Base-by-base conservation (phyloP, 2,888 invertebrate species). In the Herminia tarsipennalis region DNA sequence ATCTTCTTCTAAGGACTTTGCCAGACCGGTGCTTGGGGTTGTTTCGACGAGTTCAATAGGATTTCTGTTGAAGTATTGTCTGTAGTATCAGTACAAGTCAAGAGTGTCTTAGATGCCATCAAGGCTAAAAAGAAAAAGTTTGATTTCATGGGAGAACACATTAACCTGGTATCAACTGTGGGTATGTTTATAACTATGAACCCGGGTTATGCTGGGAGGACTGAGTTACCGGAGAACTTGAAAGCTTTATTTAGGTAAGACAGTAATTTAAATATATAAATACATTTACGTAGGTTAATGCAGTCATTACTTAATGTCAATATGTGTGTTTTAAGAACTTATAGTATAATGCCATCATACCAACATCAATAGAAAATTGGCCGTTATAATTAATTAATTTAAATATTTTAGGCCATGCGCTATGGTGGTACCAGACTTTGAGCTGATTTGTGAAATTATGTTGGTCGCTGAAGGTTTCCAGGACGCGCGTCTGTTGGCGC, bases 151-250 rank as follows among this genome's bases (percentile, higher is more conserved):
- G 98, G 97, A 1, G 96, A 97, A 71, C 93, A 93, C 40, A 96
- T 98, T 40, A 80, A 87, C 14, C 84, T 98, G 8, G 92, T 95
- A 33, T 91, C 94, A 0, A 96, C 97, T 0, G 95, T 96, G 24
- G 98, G 98, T 1, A 95, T 98, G 88, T 98, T 98, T 73, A 98
- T 98, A 47, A 98, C 98, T 0, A 98, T 98, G 98, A 98, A 98
- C 86, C 98, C 98, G 0, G 98, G 98, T 10, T 98, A 98, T 78
- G 98, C 98, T 1, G 98, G 98, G 0, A 92, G 98, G 59, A 96
- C 97, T 0, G 97, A 97, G 79, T 87, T 97, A 37, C 97, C 97
- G 0, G 97, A 97, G 83, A 97, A 97, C 84, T 81, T 93, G 78
- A 92, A 95, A 73, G 94, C 95, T 1, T 73, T 95, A 5, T 95